Evolutionary conservation across 2,797 vertebrate species (phyloP).

Genomic region (Lepus townsendii): DNA sequence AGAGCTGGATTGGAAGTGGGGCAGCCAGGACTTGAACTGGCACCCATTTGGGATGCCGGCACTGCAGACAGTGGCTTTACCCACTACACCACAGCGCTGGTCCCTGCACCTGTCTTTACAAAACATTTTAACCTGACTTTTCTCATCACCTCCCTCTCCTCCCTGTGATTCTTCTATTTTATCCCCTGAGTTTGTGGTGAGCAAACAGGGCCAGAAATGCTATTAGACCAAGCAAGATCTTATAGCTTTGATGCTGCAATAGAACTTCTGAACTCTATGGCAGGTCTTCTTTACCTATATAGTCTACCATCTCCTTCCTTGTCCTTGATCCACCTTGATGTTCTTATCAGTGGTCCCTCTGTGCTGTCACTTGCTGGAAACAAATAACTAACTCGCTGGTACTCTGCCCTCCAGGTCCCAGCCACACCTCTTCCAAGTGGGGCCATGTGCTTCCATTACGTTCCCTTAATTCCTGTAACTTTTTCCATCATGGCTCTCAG

Average conservation of each 20-base stretch:
- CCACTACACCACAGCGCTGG: too few relatives aligned
- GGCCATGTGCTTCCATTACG: background rate
- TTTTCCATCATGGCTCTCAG: background rate
- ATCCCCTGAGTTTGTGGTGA: slow-evolving; percentile 1
- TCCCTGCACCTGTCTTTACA: background rate
- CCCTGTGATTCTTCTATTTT: background rate
- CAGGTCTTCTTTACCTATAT: background rate
- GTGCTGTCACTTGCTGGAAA: background rate
- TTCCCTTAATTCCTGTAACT: background rate
- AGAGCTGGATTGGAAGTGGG: too few relatives aligned
- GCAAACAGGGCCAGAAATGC: slow-evolving; percentile 28
- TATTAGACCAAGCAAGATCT: background rate
- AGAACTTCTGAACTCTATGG: background rate
- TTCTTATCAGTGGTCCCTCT: background rate
- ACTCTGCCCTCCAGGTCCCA: background rate
- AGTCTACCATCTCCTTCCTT: background rate
- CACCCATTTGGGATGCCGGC: too few relatives aligned
- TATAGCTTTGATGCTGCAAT: background rate
- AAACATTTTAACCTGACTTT: slow-evolving; percentile 44
- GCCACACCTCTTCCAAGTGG: background rate
- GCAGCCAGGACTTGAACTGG: too few relatives aligned
- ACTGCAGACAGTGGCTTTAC: too few relatives aligned
- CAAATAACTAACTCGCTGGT: background rate
- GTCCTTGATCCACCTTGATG: background rate
- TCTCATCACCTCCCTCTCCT: background rate